Base-by-base conservation (phyloP, 2,888 invertebrate genomes). In the Cordilura impudica region DNA sequence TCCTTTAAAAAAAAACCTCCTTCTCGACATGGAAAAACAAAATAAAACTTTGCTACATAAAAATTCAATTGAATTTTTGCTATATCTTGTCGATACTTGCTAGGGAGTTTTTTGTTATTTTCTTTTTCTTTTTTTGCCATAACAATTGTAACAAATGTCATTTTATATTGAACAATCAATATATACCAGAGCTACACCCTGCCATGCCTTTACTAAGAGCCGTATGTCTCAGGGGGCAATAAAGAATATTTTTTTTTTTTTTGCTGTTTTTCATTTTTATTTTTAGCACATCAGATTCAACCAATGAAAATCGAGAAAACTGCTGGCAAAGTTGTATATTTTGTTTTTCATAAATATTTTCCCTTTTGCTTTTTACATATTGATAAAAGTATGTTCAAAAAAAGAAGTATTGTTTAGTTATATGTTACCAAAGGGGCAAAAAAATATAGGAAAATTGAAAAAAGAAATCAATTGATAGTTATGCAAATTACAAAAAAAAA, bases 121-220 rank as follows among this genome's bases (percentile, higher is more conserved):
- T 35, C 7, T 19, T 29, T 56, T 19, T 10, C n/a, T 39, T 60
- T 43, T 60, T 60, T 58, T 19, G 56, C 49, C 29, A 47, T 23
- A 35, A 23, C 73, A 69, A 71, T 60, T 76, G 76, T 71, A 80
- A 29, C 49, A 65, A 53, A 76, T 81, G 74, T 72, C 82, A 81
- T 72, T 78, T 81, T 75, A 70, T 77, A 69, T 78, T 78, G 71
- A 70, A 67, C 65, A 79, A 79, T 79, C 65, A 75, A 75, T 75
- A 75, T 54, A 67, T 35, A 35, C 10, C 23, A 16, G 26, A 29
- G 16, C 8, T 21, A 49, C 49, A 49, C 19, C 49, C 49, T 49
- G 21, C 10, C 39, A 45, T 49, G 45, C 18, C 12, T 0, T 8
- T 26, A 16, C 23, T 29, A 43, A 69, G 45, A 69, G n/a, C 54